phyloP scores from a whole-genome alignment of 1,140 invertebrate species.

The Tribolium castaneum region DNA sequence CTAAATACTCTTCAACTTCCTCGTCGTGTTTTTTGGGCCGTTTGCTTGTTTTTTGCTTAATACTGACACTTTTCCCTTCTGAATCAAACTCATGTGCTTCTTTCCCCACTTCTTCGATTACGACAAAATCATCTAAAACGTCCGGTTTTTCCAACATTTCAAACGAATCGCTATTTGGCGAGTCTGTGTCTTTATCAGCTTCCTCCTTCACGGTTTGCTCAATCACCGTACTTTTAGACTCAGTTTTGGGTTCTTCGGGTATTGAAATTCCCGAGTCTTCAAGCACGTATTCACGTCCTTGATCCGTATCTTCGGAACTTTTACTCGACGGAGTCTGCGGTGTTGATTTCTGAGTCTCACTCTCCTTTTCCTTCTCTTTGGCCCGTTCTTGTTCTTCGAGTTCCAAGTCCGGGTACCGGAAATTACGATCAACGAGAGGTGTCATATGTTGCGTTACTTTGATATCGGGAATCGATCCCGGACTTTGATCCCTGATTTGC shows the following conservation, averaged over 20 bases:
- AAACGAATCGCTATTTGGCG: slow-evolving; percentile 89
- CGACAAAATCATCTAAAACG: slow-evolving; percentile 87
- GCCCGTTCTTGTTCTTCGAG: slow-evolving; percentile 62
- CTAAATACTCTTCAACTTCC: slow-evolving; percentile 79
- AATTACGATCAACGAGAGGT: slow-evolving; percentile 64
- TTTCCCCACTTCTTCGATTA: slow-evolving; percentile 86
- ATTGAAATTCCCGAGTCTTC: slow-evolving; percentile 67
- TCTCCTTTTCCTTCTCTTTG: slow-evolving; percentile 54
- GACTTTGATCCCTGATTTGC: slow-evolving; percentile 64
- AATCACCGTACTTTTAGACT: slow-evolving; percentile 67
- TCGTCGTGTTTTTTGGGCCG: slow-evolving; percentile 73
- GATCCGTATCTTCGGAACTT: slow-evolving; percentile 73
- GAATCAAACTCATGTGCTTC: slow-evolving; percentile 83
- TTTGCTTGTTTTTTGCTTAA: slow-evolving; percentile 65
- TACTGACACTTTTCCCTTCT: slow-evolving; percentile 83
- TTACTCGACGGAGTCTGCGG: slow-evolving; percentile 72
- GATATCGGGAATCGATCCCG: slow-evolving; percentile 74
- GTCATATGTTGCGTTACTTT: slow-evolving; percentile 75
- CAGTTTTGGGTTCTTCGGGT: slow-evolving; percentile 67
- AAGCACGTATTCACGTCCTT: slow-evolving; percentile 72
- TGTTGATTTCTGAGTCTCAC: slow-evolving; percentile 57
- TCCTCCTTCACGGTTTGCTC: slow-evolving; percentile 67
- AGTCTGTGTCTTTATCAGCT: slow-evolving; percentile 72
- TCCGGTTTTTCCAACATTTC: slow-evolving; percentile 88
- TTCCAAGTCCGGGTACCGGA: slow-evolving; percentile 68